Percentiles rank a stretch among this genome's conserved stretches.
phyloP scores from a whole-genome alignment of 2,888 invertebrate species.

The Xestia xanthographa region DNA sequence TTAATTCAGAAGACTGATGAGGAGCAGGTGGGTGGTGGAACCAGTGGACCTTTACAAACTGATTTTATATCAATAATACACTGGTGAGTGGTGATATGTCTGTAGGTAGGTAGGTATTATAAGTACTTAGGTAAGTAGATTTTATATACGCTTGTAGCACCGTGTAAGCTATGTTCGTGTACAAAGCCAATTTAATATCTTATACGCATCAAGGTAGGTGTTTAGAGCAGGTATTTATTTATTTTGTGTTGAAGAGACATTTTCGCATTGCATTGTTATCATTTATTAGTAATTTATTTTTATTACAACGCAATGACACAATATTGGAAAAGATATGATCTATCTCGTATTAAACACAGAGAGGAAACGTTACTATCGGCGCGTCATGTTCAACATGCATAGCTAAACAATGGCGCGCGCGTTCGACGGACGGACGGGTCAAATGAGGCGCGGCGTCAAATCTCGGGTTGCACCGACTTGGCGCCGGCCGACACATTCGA shows the following conservation, averaged over 20 bases:
- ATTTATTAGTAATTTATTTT: slow-evolving; percentile 28
- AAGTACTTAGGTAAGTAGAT: neutral
- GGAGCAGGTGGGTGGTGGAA: neutral
- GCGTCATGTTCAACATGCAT: slow-evolving; percentile 81
- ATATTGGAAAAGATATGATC: slow-evolving; percentile 63
- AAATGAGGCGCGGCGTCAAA: slow-evolving; percentile 88
- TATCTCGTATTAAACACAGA: slow-evolving; percentile 75
- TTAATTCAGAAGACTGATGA: neutral
- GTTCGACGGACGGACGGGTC: slow-evolving; percentile 82
- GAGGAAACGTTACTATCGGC: slow-evolving; percentile 75
- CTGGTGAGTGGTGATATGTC: neutral
- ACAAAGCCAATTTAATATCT: neutral
- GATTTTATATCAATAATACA: neutral
- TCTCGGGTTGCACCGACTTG: slow-evolving; percentile 88
- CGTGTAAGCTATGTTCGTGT: neutral
- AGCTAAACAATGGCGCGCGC: slow-evolving; percentile 84
- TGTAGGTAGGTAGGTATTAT: neutral
- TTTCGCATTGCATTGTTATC: neutral
- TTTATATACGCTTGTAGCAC: neutral
- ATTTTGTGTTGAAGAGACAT: neutral
- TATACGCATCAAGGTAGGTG: neutral
- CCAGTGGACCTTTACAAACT: neutral
- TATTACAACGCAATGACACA: slow-evolving; percentile 47
- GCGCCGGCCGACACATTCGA: slow-evolving; percentile 85
- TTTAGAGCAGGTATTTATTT: neutral